phyloP scores from a whole-genome alignment of 1,140 invertebrate genomes.

The Mactra quadrangularis region DNA sequence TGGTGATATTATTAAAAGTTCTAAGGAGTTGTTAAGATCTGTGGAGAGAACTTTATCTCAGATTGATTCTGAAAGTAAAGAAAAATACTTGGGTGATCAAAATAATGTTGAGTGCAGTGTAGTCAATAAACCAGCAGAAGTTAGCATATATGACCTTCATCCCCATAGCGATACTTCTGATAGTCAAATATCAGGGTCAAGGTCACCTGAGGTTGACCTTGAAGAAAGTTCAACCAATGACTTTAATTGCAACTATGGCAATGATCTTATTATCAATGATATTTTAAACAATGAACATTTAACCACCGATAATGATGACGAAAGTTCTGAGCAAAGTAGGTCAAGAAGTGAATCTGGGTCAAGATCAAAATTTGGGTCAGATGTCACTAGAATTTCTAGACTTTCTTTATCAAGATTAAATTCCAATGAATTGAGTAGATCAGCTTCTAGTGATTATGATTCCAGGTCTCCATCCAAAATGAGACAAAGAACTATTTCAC shows the following conservation, averaged over 20 bases:
- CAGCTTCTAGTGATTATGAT: slow-evolving; percentile 78
- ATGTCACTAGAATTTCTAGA: slow-evolving; percentile 47
- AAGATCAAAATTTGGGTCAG: slow-evolving; percentile 36
- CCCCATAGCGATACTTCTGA: slow-evolving; percentile 52
- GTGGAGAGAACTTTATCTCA: slow-evolving; percentile 78
- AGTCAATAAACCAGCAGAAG: slow-evolving; percentile 65
- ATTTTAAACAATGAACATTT: background rate
- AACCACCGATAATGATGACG: background rate
- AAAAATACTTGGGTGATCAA: background rate
- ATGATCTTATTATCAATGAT: slow-evolving; percentile 27
- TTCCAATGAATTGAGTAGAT: slow-evolving; percentile 74
- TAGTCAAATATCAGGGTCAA: slow-evolving; percentile 54
- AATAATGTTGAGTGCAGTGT: background rate
- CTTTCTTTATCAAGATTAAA: slow-evolving; percentile 70
- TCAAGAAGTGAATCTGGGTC: slow-evolving; percentile 18
- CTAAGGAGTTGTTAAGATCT: slow-evolving; percentile 81
- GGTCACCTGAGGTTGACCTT: slow-evolving; percentile 21
- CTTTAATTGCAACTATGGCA: slow-evolving; percentile 14
- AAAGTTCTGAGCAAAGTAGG: background rate
- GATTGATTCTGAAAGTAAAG: slow-evolving; percentile 60
- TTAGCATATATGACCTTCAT: slow-evolving; percentile 76
- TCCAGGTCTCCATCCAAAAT: slow-evolving; percentile 77
- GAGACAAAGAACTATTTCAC: slow-evolving; percentile 74
- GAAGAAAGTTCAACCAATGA: slow-evolving; percentile 33
- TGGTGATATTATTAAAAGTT: slow-evolving; percentile 77